Conservation (phyloP, 2,797 vertebrate genomes). For the Carduelis carduelis region DNA sequence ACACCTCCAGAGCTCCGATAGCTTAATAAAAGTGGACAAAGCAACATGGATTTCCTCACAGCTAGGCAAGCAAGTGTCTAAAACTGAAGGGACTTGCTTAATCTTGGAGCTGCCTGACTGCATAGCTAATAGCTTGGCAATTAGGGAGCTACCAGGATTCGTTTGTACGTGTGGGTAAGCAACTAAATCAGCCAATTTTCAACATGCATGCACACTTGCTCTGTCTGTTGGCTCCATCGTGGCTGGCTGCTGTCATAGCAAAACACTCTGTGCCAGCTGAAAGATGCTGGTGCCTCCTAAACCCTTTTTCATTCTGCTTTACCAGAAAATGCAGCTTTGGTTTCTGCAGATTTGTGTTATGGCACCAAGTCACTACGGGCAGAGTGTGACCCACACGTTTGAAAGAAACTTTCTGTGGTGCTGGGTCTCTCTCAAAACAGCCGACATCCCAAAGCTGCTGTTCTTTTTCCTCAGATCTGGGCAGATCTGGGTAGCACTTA, state of each 20-base stretch:
- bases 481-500: not conserved
- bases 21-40: constrained; percentile 8
- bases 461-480: not conserved
- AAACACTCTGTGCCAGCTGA: constrained; percentile 7
- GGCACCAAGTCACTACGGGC: accelerated
- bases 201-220: constrained; percentile 55
- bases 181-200: constrained; percentile 61
- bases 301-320: not conserved
- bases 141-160: constrained; percentile 26
- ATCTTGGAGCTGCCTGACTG: constrained; percentile 22
- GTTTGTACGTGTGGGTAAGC: not conserved
- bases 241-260: constrained; percentile 38
- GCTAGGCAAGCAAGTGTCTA: constrained; percentile 16
- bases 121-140: constrained; percentile 43
- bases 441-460: not conserved
- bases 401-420: not conserved
- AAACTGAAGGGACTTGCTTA: constrained; percentile 25
- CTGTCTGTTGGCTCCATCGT: constrained; percentile 15
- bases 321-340: not conserved
- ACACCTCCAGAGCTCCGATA: not conserved
- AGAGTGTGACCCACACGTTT: accelerated
- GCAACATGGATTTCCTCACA: not conserved
- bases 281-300: not conserved
- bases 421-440: not conserved
- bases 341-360: not conserved